Conservation (phyloP, 1,140 invertebrate species). For the Heliconius eleuchia region DNA sequence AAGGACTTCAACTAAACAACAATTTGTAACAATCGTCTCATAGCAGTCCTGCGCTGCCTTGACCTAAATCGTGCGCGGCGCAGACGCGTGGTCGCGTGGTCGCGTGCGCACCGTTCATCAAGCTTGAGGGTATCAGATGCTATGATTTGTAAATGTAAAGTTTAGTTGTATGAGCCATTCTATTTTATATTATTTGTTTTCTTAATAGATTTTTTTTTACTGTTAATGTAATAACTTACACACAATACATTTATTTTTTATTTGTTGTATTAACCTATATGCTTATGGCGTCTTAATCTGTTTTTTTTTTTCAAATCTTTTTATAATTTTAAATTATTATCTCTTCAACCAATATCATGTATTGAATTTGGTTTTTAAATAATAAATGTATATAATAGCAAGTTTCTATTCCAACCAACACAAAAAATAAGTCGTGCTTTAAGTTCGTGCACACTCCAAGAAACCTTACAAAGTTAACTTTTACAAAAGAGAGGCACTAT, state of each 20-base stretch:
- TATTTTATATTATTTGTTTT: slow-evolving; percentile 9
- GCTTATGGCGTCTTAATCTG: background rate
- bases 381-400: background rate
- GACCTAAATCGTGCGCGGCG: slow-evolving; percentile 48
- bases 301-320: too few species aligned
- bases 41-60: slow-evolving; percentile 48
- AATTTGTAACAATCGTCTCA: slow-evolving; percentile 64
- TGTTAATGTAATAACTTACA: background rate
- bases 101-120: slow-evolving; percentile 47
- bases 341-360: too few species aligned
- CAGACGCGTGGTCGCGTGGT: slow-evolving; percentile 49
- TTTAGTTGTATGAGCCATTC: slow-evolving; percentile 24
- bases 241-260: background rate
- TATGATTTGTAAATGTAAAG: slow-evolving; percentile 31
- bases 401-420: background rate
- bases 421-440: slow-evolving; percentile 1
- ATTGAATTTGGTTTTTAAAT: too few species aligned
- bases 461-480: background rate
- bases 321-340: too few species aligned
- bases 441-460: background rate
- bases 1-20: slow-evolving; percentile 32
- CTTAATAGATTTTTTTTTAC: too few species aligned
- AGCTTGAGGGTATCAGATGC: slow-evolving; percentile 34
- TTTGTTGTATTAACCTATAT: background rate
- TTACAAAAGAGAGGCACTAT: background rate